Evolutionary conservation across 2,113 vertebrate species (phyloP).

Genomic region (Catharus fuscescens): DNA sequence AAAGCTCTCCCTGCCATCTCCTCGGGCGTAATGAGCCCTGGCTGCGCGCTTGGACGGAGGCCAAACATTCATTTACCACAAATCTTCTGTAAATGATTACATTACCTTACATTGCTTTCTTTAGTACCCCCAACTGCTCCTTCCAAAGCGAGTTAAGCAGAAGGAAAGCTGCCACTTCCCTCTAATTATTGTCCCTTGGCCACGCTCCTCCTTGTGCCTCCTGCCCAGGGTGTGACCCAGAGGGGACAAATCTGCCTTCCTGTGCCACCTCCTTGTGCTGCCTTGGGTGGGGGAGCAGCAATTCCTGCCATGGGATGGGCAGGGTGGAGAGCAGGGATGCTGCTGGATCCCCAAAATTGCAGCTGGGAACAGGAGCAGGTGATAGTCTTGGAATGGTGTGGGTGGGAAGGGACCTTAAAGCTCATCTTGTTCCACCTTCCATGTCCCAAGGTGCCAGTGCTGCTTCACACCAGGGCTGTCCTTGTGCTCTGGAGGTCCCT

Average conservation of each 20-base stretch:
- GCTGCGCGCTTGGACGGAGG: conserved; percentile 53
- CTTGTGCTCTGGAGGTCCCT: not conserved
- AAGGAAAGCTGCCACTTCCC: conserved; percentile 64
- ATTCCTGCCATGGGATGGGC: fast-evolving
- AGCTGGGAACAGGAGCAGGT: not conserved
- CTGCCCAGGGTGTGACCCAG: fast-evolving
- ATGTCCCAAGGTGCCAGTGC: fast-evolving
- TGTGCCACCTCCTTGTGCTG: fast-evolving
- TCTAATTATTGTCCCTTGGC: conserved; percentile 25
- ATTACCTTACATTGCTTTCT: conserved; percentile 67
- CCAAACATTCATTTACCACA: conserved; percentile 63
- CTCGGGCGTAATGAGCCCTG: conserved; percentile 67
- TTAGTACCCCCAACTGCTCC: conserved; percentile 57
- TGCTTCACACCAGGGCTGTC: not conserved
- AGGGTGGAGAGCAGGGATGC: not conserved
- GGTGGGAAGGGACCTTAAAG: not conserved
- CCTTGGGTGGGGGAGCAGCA: not conserved
- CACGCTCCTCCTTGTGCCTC: not conserved
- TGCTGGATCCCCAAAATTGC: fast-evolving
- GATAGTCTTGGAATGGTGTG: not conserved
- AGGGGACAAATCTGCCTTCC: not conserved
- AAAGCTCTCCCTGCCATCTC: conserved; percentile 65
- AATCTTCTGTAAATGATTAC: conserved; percentile 73
- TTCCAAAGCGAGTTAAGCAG: conserved; percentile 56
- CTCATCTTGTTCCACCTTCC: not conserved